phyloP scores from a whole-genome alignment of 2,888 invertebrate species.

The Caenorhabditis wallacei region DNA sequence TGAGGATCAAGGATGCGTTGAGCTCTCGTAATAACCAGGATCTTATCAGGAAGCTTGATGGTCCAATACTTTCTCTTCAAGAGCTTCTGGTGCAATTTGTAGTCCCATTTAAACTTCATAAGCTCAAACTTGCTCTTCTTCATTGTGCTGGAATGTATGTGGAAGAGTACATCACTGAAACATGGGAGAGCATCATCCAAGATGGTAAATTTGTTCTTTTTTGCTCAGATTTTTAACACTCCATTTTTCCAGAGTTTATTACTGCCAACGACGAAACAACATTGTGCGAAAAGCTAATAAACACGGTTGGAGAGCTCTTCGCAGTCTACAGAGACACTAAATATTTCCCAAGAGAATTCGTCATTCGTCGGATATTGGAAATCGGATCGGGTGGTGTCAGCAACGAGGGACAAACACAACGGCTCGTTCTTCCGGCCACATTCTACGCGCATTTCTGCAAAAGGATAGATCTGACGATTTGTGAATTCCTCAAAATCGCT shows the following conservation, averaged over 20 bases:
- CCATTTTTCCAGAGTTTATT: constrained; percentile 40
- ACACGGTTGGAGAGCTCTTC: constrained; percentile 62
- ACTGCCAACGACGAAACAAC: constrained; percentile 31
- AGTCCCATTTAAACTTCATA: constrained; percentile 84
- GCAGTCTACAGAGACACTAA: constrained; percentile 67
- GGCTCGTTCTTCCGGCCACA: constrained; percentile 37
- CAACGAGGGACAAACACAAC: constrained; percentile 26
- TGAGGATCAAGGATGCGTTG: constrained; percentile 67
- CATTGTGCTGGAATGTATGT: constrained; percentile 96
- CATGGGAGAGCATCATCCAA: constrained; percentile 91
- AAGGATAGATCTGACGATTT: constrained; percentile 66
- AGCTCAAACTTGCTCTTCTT: constrained; percentile 95
- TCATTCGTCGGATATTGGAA: constrained; percentile 73
- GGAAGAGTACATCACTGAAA: constrained; percentile 90
- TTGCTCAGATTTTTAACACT: constrained; percentile 3
- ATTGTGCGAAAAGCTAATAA: constrained; percentile 43
- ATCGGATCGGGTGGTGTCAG: constrained; percentile 62
- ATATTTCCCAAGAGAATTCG: constrained; percentile 75
- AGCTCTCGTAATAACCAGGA: constrained; percentile 38
- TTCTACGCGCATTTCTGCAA: constrained; percentile 67
- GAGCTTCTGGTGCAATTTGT: constrained; percentile 67
- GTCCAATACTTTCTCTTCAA: constrained; percentile 65
- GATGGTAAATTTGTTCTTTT: constrained; percentile 78
- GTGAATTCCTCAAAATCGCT: constrained; percentile 69
- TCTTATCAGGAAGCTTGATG: constrained; percentile 62